These are phyloP conservation scores for Atherinosoma microstoma DNA, from an alignment of 2,797 vertebrate species.

Conservation along the genomic window DNA sequence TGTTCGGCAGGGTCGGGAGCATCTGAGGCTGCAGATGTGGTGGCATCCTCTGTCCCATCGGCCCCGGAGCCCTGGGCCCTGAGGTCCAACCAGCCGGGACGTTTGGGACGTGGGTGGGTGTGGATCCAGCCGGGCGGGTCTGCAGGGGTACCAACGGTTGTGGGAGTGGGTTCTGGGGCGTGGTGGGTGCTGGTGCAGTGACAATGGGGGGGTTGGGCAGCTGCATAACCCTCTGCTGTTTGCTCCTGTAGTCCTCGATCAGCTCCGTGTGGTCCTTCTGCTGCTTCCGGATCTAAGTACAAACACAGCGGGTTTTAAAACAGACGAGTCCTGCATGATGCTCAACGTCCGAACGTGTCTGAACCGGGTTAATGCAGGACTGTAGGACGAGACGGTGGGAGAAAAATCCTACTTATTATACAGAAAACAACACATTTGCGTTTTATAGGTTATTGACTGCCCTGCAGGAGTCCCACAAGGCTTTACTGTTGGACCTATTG, in stretches of 20 bases:
- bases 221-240: conserved; percentile 79
- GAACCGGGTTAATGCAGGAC: background rate
- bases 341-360: background rate
- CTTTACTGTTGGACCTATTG: too few species aligned
- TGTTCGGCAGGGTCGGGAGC: conserved; percentile 32
- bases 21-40: conserved; percentile 78
- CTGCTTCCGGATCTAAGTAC: conserved; percentile 92
- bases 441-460: too few species aligned
- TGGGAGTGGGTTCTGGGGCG: conserved; percentile 77
- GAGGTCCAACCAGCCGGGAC: conserved; percentile 70
- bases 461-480: too few species aligned
- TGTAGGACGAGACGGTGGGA: too few species aligned
- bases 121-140: conserved; percentile 74
- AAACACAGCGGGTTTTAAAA: background rate
- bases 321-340: too few species aligned
- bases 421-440: too few species aligned
- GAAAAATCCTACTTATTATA: too few species aligned
- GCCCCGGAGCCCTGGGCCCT: conserved; percentile 34
- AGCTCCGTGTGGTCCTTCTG: conserved; percentile 97
- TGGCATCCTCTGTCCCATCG: conserved; percentile 64
- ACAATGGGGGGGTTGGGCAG: conserved; percentile 57
- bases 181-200: background rate
- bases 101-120: conserved; percentile 43
- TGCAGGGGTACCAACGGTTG: conserved; percentile 77
- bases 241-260: conserved; percentile 94